Percentiles rank a stretch among this genome's conserved stretches.
Conservation (phyloP, 2,888 invertebrate species). For the Mimumesa dahlbomi region DNA sequence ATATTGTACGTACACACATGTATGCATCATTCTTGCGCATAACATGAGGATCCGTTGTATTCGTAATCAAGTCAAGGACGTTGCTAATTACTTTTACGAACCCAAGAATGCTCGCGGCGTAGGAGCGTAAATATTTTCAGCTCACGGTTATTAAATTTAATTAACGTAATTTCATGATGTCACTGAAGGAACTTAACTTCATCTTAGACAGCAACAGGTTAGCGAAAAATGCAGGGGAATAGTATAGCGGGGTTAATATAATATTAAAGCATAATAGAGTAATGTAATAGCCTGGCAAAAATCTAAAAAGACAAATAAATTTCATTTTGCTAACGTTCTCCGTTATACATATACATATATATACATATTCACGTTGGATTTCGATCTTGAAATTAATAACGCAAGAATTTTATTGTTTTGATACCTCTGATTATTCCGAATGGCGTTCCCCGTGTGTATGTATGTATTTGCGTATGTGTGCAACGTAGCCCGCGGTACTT, state of each 20-base stretch:
- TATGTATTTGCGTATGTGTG: neutral
- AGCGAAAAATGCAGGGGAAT: slow-evolving; percentile 26
- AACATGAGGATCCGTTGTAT: neutral
- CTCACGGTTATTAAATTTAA: slow-evolving; percentile 17
- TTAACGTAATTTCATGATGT: slow-evolving; percentile 25
- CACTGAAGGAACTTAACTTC: neutral
- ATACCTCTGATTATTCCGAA: slow-evolving; percentile 26
- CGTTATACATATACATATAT: too few species aligned
- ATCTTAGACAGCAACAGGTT: slow-evolving; percentile 47
- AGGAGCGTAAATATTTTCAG: slow-evolving; percentile 17
- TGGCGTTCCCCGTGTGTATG: neutral
- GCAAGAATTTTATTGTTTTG: neutral
- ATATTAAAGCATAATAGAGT: slow-evolving; percentile 18
- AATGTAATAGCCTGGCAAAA: slow-evolving; percentile 16
- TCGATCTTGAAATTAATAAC: neutral
- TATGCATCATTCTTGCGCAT: neutral
- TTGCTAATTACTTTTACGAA: slow-evolving; percentile 24
- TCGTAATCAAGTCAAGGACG: neutral
- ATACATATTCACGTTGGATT: neutral
- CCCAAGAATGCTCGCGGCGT: neutral
- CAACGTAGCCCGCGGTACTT: slow-evolving; percentile 7
- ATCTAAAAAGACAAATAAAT: neutral
- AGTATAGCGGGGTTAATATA: slow-evolving; percentile 20
- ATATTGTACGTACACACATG: neutral
- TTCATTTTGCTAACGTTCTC: too few species aligned